Base-by-base conservation (phyloP, 2,888 invertebrate species). In the Dasysyrphus tricinctus region DNA sequence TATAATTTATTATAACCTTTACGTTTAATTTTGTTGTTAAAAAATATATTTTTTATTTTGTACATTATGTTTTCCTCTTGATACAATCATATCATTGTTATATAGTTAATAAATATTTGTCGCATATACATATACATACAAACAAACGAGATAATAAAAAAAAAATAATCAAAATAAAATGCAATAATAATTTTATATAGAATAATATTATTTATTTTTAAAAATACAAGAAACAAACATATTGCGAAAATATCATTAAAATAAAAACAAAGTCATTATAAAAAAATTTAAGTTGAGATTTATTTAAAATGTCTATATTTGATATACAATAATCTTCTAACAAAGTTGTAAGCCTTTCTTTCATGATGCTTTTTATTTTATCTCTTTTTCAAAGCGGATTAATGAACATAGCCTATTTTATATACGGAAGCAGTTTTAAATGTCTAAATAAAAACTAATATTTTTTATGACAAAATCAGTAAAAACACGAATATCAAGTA, bases 81-180 rank as follows among this genome's bases (percentile, higher is more conserved):
- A 80, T 80, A 47, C 73, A 73, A 84, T 84, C 84, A 84, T 80
- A 84, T 84, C 84, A 84, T 84, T 84, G 84, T 84, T 84, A 76
- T 84, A 80, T 83, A 83, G 74, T 79, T 49, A 42, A 83, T 79
- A 83, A 65, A 65, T 47, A 72, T 51, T 65, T 72, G 47, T 57
- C 69, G 44, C 29, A 39, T 59, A 54, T 11, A 47, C 44, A 49
- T 57, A 4, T n/a, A n/a, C n/a, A 12, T 5, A 5, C 19, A 39
- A n/a, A 47, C 34, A 56, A 29, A 54, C 56, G 39, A 16, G 19
- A 65, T 14, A 47, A 24, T 51, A 37, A 54, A 59, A 44, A n/a
- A 37, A 65, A 32, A 78, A 78, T 51, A 51, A 70, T 54, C 51
- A 69, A 69, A 69, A 73, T 24, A 2, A 69, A 73, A 32, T 59